Base-by-base conservation (phyloP, 2,113 vertebrate genomes). In the Seriola rivoliana region DNA sequence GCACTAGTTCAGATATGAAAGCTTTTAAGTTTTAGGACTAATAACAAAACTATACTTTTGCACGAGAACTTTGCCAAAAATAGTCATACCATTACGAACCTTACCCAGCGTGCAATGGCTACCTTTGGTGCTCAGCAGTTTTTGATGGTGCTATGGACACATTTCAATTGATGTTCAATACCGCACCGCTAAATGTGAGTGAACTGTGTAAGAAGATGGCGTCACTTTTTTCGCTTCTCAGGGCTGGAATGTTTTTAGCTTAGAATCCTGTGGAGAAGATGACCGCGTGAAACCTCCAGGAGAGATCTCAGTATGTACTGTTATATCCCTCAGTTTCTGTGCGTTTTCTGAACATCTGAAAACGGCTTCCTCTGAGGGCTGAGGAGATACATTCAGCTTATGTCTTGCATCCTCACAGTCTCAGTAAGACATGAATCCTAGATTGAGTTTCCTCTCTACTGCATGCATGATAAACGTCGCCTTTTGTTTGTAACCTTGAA, bases 401-500 rank as follows among this genome's bases (percentile, higher is more conserved):
- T 16, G 25, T 48, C 25, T 44, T 36, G 46, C 14, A 32, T 40
- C 25, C 3, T 59, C 34, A 70, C n/a, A 82, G 12, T 34, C 4
- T 40, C 62, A 17, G 57, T 34, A 48, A 65, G 64, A 67, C 10
- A 52, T 32, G 8, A 36, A 42, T 60, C 34, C 40, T 54, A n/a
- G 0, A 36, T 59, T 40, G 11, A 19, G 40, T 74, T 68, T 62
- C 8, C 7, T 71, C 44, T 72, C 13, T 46, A 16, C 68, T 65
- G 59, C 59, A 19, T 58, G 10, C 2, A 38, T 59, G 34, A 25
- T 38, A 19, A 52, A 72, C 55, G 25, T 55, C 54, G 48, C 9
- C 21, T 82, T 65, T 59, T 40, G 14, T 75, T 38, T 60, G 25
- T 4, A 44, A 38, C 84, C 71, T 77, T 48, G 42, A 71, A 12